A percentile compares a stretch with the other conserved stretches of the same genome.
These are phyloP conservation scores for Protonemura montana DNA, from an alignment of 2,888 invertebrate species.

Conservation along the genomic window DNA sequence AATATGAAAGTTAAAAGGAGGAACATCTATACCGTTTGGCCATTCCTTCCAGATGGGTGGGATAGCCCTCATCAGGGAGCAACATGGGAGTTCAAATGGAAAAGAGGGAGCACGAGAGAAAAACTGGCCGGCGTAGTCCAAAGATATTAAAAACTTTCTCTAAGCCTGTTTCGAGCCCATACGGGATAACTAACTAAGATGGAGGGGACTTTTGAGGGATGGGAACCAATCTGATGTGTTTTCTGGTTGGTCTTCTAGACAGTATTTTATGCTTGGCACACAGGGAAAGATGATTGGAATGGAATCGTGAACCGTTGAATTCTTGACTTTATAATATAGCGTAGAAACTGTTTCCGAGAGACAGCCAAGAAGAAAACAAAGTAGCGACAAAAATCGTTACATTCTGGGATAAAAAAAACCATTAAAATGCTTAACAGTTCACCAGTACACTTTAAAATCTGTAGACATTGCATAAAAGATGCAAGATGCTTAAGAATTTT, in stretches of 20 bases:
- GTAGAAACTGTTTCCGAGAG: neutral
- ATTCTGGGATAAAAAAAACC: neutral
- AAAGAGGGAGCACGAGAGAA: conserved; percentile 54
- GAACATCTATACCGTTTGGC: conserved; percentile 49
- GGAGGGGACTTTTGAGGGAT: conserved; percentile 21
- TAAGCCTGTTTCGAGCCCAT: conserved; percentile 34
- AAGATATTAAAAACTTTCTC: conserved; percentile 40
- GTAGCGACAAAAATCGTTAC: neutral
- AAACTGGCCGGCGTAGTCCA: conserved; percentile 14
- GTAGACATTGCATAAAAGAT: neutral
- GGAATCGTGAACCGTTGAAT: neutral
- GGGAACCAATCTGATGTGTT: neutral
- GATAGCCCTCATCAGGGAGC: conserved; percentile 47
- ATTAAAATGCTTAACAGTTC: neutral
- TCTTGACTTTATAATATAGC: neutral
- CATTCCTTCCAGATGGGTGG: conserved; percentile 50
- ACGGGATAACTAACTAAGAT: conserved; percentile 36
- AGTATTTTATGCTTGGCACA: neutral
- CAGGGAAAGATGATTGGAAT: neutral
- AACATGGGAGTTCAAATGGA: conserved; percentile 18
- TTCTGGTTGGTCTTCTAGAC: neutral
- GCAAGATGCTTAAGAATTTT: neutral
- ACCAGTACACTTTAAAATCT: neutral
- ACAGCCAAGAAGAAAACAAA: neutral
- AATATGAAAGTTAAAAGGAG: conserved; percentile 35